Conservation (phyloP, 2,797 vertebrate genomes). For the Petrocephalus sullivani region DNA sequence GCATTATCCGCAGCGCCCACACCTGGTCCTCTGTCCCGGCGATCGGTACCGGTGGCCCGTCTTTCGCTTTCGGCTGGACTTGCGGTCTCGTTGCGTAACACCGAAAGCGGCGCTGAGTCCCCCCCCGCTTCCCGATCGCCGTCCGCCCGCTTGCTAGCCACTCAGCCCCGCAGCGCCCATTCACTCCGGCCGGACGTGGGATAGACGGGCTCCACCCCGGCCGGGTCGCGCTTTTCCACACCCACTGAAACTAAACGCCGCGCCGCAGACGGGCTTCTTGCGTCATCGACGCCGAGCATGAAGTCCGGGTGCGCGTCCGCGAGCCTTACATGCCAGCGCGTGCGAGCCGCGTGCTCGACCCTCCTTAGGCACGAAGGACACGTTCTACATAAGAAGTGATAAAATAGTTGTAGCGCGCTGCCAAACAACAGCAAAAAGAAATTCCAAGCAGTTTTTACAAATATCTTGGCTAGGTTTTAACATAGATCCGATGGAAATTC, state of each 20-base stretch:
- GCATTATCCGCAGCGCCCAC: background rate
- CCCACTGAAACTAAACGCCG: slow-evolving; percentile 6
- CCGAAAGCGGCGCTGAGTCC: background rate
- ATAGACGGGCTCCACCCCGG: background rate
- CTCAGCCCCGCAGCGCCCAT: background rate
- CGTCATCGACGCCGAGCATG: background rate
- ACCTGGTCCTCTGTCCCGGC: background rate
- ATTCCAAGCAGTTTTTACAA: background rate
- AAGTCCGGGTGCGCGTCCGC: background rate
- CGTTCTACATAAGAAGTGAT: background rate
- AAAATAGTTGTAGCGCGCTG: background rate
- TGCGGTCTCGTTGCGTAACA: background rate
- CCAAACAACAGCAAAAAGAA: background rate
- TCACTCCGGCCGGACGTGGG: background rate
- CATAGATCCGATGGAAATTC: background rate
- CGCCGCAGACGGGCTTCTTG: background rate
- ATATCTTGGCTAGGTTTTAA: background rate
- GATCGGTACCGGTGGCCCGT: background rate
- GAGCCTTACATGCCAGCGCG: background rate
- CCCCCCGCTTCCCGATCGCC: background rate
- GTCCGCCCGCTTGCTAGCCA: background rate
- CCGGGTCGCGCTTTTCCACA: slow-evolving; percentile 20
- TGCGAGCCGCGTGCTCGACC: background rate
- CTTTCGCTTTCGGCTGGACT: background rate
- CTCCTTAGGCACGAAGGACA: background rate